Evolutionary conservation across 2,888 invertebrate genomes (phyloP).

Genomic region (Pomacea canaliculata): DNA sequence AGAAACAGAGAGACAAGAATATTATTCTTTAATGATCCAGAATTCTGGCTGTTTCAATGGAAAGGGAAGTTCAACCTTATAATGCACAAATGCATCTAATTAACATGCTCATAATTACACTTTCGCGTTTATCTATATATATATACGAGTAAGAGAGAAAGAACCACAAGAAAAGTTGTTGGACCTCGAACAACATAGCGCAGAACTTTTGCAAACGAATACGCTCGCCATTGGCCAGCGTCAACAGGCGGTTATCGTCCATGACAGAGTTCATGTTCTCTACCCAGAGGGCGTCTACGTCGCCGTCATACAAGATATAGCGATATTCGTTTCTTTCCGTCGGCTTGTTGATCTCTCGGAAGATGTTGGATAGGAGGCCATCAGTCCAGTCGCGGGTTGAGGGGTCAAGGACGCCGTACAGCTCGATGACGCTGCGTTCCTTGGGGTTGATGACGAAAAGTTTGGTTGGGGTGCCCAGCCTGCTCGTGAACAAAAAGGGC

Average conservation of each 20-base stretch:
- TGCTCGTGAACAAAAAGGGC: constrained; percentile 27
- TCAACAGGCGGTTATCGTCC: constrained; percentile 91
- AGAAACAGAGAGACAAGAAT: too few species aligned
- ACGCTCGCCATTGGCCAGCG: constrained; percentile 91
- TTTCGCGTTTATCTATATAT: too few species aligned
- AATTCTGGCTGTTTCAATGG: too few species aligned
- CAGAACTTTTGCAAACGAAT: constrained; percentile 84
- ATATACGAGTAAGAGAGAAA: too few species aligned
- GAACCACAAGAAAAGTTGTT: too few species aligned
- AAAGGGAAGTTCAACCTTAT: too few species aligned
- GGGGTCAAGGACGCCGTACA: constrained; percentile 88
- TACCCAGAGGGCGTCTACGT: constrained; percentile 93
- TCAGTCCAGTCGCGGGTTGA: constrained; percentile 91
- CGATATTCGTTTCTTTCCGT: constrained; percentile 79
- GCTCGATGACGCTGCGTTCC: constrained; percentile 86
- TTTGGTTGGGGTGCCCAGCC: constrained; percentile 82
- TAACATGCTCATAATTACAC: too few species aligned
- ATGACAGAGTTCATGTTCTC: constrained; percentile 97
- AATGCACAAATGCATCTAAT: too few species aligned
- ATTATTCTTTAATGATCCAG: too few species aligned
- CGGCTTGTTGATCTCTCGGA: constrained; percentile 87
- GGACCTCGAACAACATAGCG: constrained; percentile 84
- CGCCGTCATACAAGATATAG: constrained; percentile 91
- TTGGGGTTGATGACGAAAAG: constrained; percentile 86
- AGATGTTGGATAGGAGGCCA: constrained; percentile 88